Evolutionary conservation across 2,113 vertebrate species (phyloP).

Genomic region (Trematocara unimaculatum): DNA sequence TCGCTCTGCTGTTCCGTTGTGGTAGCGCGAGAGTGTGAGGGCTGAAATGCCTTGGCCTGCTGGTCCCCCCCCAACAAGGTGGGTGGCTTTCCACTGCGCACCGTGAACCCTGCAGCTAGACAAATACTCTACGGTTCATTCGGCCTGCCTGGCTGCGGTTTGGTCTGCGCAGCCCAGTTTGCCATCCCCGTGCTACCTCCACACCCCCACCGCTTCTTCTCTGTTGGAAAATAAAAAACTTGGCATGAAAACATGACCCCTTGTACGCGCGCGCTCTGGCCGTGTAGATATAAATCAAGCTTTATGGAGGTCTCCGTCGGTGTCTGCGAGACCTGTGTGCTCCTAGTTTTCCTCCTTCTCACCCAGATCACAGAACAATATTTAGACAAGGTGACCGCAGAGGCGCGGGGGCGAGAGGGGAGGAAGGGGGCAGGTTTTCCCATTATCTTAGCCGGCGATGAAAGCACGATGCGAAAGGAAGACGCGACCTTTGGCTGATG

Average conservation of each 20-base stretch:
- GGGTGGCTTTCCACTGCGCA: constrained; percentile 72
- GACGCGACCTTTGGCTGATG: not conserved
- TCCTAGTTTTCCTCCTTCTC: constrained; percentile 63
- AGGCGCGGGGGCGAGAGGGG: not conserved
- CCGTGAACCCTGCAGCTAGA: constrained; percentile 64
- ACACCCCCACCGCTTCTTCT: not conserved
- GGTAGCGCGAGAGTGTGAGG: constrained; percentile 19
- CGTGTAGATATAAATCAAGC: constrained; percentile 72
- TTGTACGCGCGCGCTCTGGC: constrained; percentile 49
- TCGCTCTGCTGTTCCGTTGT: not conserved
- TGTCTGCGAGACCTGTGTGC: constrained; percentile 47
- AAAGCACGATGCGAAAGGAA: constrained; percentile 1
- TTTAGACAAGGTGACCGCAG: constrained; percentile 64
- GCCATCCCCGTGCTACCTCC: constrained; percentile 39
- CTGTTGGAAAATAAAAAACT: constrained; percentile 45
- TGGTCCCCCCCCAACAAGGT: constrained; percentile 60
- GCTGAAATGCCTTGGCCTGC: constrained; percentile 41
- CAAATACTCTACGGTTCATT: constrained; percentile 66
- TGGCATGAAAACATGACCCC: constrained; percentile 45
- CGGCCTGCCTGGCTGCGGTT: constrained; percentile 47
- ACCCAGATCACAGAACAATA: constrained; percentile 74
- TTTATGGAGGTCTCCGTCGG: constrained; percentile 58
- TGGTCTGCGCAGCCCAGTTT: constrained; percentile 55
- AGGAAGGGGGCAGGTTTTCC: constrained; percentile 62
- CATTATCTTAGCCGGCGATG: constrained; percentile 63